Base-by-base conservation (phyloP, 2,888 invertebrate species). In the Dynastes grantii region DNA sequence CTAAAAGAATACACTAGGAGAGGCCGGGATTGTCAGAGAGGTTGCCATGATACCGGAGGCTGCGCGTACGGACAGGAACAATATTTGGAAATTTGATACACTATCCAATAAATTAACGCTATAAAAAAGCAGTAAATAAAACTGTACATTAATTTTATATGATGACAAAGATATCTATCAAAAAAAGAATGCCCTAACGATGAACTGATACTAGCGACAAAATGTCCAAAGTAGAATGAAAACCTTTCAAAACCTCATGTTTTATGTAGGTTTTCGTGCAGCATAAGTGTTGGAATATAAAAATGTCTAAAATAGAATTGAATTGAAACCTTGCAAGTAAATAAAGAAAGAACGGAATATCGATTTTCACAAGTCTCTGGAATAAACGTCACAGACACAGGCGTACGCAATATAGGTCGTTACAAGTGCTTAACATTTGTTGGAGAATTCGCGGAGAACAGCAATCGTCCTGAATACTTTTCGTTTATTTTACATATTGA, bases 11-110 rank as follows among this genome's bases (percentile, higher is more conserved):
- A 79, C 83, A 82, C 82, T 84, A 84, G 83, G 84, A 83, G 83
- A 81, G 82, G 83, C 83, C 81, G 83, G 82, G 82, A 79, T 82
- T 80, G 81, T 80, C 80, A 78, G 82, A 73, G 84, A 73, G 84
- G 85, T 85, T 84, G 85, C 85, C 81, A 82, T 77, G 86, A 83
- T 82, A 86, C 85, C 81, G 80, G 85, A 85, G 85, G 84, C 85
- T 85, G 85, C 84, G 85, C 85, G 78, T 73, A 81, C 79, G 78
- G 37, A 45, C 61, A 32, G 63, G 68, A 68, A 68, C 67, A n/a
- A 27, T 32, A 27, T 63, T 63, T 51, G 29, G 27, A 51, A 13
- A 68, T 51, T 68, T 68, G 45, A 45, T 22, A 67, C 49, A 45
- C 16, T 40, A 67, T 16, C 16, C 40, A 37, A 37, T 22, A 58